These are phyloP conservation scores for Antigone vipio DNA, from an alignment of 2,113 vertebrate species.

Conservation along the genomic window DNA sequence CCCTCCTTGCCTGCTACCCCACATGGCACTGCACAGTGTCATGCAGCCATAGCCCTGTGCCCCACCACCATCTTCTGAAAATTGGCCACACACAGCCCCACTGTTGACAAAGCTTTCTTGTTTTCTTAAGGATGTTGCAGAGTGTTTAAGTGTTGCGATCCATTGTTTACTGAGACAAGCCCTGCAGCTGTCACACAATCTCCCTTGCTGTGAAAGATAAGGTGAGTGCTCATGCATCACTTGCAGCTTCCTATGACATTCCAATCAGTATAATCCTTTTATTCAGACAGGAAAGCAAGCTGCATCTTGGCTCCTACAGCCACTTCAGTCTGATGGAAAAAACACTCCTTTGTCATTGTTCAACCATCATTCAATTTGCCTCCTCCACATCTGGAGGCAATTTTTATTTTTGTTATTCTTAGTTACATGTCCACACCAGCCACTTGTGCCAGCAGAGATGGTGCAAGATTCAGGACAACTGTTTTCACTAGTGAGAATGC, in stretches of 20 bases:
- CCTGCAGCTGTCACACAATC: neutral
- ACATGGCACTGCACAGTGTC: neutral
- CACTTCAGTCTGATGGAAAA: neutral
- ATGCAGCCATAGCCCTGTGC: neutral
- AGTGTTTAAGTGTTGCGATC: neutral
- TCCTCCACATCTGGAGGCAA: neutral
- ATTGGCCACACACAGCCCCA: neutral
- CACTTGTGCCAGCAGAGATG: neutral
- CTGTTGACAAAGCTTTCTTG: neutral
- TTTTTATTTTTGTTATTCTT: neutral
- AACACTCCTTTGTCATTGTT: neutral
- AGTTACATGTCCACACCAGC: neutral
- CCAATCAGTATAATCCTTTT: constrained; percentile 31
- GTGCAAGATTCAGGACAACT: neutral
- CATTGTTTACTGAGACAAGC: constrained; percentile 6
- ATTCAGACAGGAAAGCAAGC: constrained; percentile 17
- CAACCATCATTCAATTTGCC: neutral
- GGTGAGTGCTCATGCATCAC: constrained; percentile 42
- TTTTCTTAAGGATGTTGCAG: neutral
- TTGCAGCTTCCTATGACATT: constrained; percentile 24
- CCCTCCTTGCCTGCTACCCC: neutral
- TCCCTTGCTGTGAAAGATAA: neutral
- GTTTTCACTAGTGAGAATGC: neutral
- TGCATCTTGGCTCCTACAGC: neutral
- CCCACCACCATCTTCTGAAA: neutral